Base-by-base conservation (phyloP, 2,797 vertebrate genomes). In the Hypotaenidia okinawae region DNA sequence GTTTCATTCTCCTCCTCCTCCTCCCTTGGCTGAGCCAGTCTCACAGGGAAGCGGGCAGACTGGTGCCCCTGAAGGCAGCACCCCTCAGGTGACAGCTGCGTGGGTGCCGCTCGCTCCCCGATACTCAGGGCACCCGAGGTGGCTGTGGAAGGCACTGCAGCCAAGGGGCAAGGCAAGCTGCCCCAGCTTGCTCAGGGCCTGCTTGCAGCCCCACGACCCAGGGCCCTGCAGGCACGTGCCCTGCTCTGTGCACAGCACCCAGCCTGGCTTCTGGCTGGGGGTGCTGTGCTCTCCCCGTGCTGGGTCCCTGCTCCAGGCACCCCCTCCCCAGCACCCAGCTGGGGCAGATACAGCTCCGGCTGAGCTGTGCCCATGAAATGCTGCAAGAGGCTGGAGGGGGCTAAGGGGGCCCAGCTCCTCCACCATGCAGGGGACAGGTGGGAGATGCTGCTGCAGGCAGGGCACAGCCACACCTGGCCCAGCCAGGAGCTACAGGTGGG, bases 21-120 rank as follows among this genome's bases (percentile, higher is more conserved):
- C 57, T 74, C 18, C 43, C 57, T n/a, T 3, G 11, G 55, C 51
- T 8, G 66, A 75, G 86, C 37, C 0, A 4, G 14, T 66, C 47
- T 32, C 0, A 0, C 17, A 3, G 0, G 18, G 41, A n/a, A 41
- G 9, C 2, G 0, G 55, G 8, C 37, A 16, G 68, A 23, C 17
- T 43, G 43, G 17, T 11, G n/a, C n/a, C n/a, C n/a, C n/a, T 47
- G 59, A 37, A 21, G n/a, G 67, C 49, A 55, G 59, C 5, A 4
- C 47, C 66, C 30, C 1, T 1, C 0, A 35, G 45, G 64, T 41
- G 73, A 18, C 64, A 47, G 39, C 52, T 2, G 10, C 27, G 5
- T 2, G 73, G 57, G 82, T 59, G 82, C 52, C 5, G 8, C 57
- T 8, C 11, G 0, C 5, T 35, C 59, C 49, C 32, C 16, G 4